Conservation (phyloP, 1,140 invertebrate species). For the Drosophila mojavensis region DNA sequence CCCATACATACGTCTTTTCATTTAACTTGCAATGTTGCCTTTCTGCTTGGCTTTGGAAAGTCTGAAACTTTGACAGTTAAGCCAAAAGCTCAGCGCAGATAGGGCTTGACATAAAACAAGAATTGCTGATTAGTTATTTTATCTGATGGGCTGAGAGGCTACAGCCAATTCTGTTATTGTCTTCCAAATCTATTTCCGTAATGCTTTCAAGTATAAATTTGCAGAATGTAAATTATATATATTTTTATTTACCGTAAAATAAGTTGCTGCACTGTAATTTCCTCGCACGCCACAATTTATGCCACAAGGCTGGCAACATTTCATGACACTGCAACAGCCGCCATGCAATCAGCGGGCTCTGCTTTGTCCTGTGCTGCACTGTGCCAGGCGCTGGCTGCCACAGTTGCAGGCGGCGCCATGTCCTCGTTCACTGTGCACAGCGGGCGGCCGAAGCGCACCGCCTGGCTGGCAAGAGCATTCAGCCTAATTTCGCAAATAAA, state of each 20-base stretch:
- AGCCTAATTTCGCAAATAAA: constrained; percentile 78
- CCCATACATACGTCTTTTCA: constrained; percentile 31
- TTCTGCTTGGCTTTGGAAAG: constrained; percentile 16
- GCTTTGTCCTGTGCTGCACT: constrained; percentile 5
- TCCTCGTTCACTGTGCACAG: constrained; percentile 26
- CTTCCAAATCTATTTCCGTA: neutral
- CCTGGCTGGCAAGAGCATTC: constrained; percentile 27
- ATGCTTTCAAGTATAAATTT: neutral
- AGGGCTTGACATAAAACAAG: neutral
- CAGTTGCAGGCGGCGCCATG: constrained; percentile 35
- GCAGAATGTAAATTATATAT: constrained; percentile 7
- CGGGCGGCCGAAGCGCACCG: constrained; percentile 32
- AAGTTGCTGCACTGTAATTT: constrained; percentile 21
- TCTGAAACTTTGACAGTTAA: constrained; percentile 34
- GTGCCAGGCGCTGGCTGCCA: constrained; percentile 34
- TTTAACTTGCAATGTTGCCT: constrained; percentile 29
- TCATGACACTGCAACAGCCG: constrained; percentile 35
- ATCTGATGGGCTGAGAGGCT: neutral
- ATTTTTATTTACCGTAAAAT: neutral
- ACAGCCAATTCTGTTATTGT: neutral
- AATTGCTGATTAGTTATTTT: neutral
- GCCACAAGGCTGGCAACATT: constrained; percentile 37
- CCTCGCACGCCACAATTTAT: constrained; percentile 52
- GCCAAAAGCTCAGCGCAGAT: neutral
- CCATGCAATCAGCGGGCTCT: constrained; percentile 43